Evolutionary conservation across 2,888 invertebrate species (phyloP).

Genomic region (Epirrita christyi): DNA sequence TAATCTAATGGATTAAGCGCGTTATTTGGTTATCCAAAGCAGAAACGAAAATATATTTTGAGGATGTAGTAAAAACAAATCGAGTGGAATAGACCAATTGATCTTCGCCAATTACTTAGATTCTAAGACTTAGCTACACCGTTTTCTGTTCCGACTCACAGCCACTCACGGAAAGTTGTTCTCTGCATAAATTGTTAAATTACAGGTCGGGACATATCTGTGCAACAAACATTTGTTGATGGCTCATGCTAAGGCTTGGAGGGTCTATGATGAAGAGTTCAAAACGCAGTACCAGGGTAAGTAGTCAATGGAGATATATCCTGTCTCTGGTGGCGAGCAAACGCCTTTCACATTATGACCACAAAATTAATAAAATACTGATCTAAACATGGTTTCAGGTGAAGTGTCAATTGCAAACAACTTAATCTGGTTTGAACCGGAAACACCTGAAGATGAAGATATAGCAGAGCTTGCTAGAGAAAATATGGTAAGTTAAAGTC

Average conservation of each 20-base stretch:
- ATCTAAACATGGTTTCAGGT: constrained; percentile 44
- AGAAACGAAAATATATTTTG: too few relatives aligned
- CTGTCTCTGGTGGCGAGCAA: neutral
- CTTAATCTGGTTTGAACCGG: constrained; percentile 76
- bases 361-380: too few relatives aligned
- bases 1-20: too few relatives aligned
- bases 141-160: too few relatives aligned
- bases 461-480: constrained; percentile 78
- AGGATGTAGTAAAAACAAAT: too few relatives aligned
- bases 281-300: constrained; percentile 69
- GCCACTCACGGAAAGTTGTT: too few relatives aligned
- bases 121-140: too few relatives aligned
- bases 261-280: constrained; percentile 83
- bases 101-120: too few relatives aligned
- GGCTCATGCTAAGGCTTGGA: constrained; percentile 87
- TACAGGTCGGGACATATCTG: constrained; percentile 70
- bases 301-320: constrained; percentile 8
- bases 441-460: constrained; percentile 71
- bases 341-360: too few relatives aligned
- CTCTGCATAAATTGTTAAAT: neutral
- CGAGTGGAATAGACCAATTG: too few relatives aligned
- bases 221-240: constrained; percentile 87
- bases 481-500: constrained; percentile 57
- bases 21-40: too few relatives aligned
- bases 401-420: constrained; percentile 52